Base-by-base conservation (phyloP, 2,797 vertebrate species). In the Tenualosa thibaudeaui region DNA sequence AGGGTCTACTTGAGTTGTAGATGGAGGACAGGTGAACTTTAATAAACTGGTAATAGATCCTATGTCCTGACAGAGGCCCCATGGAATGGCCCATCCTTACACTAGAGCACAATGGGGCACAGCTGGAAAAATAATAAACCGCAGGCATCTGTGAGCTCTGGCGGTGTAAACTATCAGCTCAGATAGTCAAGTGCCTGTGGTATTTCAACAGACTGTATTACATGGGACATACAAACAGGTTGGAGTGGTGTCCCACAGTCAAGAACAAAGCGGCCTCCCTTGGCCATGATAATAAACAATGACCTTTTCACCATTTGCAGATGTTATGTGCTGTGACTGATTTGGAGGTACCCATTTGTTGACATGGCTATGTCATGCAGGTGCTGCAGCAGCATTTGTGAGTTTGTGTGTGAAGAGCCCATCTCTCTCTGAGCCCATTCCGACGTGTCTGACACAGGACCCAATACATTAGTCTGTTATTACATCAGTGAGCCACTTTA, bases 101-200 rank as follows among this genome's bases (percentile, higher is more conserved):
- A 71, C 53, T 31, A 26, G 37, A 54, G 62, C 3, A 40, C 19
- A 82, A 68, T 54, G 54, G 65, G 51, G 31, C 26, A 60, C 86
- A 87, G 86, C 84, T 87, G 86, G 68, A 71, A 83, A 83, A 83
- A 87, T 75, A 87, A 75, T n/a, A 49, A 49, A 75, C 82, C 6
- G 40, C 78, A 71, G 56, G 53, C 68, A 81, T 83, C 53, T 19
- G 26, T 53, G 85, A 82, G 6, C 84, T 84, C 71, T 50, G n/a
- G 40, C 40, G 19, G 54, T 9, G 84, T 81, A 65, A 85, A 84
- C 86, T 78, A 85, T 85, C 81, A 85, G 4, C 81, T 17, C 81
- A 81, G 86, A 65, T 56, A 54, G 43, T 22, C 58, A 82, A 4
- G 81, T 81, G 46, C 17, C 62, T 62, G 81, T 85, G 24, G 68